These are phyloP conservation scores for Noctua janthina DNA, from an alignment of 2,888 invertebrate genomes.

Conservation along the genomic window DNA sequence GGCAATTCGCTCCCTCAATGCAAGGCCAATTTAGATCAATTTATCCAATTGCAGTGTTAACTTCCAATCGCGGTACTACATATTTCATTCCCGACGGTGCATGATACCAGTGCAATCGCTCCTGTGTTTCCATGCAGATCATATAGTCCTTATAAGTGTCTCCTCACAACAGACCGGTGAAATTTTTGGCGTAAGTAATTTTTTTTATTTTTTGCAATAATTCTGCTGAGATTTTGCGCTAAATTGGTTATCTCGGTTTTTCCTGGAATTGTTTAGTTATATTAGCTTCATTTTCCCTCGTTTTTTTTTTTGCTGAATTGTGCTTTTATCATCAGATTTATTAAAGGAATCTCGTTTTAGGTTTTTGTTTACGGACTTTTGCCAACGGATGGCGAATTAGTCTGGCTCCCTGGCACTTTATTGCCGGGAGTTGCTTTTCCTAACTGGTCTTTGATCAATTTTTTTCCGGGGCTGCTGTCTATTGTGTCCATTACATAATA, in stretches of 20 bases:
- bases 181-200: slow-evolving; percentile 43
- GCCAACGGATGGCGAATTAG: background rate
- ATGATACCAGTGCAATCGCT: slow-evolving; percentile 50
- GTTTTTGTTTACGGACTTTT: background rate
- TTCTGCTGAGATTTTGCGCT: background rate
- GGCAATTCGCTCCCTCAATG: slow-evolving; percentile 63
- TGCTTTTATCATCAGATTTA: no score
- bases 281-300: background rate
- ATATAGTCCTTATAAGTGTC: slow-evolving; percentile 3
- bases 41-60: slow-evolving; percentile 64
- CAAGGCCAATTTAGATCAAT: slow-evolving; percentile 65
- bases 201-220: slow-evolving; percentile 13
- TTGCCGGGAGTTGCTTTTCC: background rate
- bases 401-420: background rate
- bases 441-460: background rate
- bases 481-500: background rate
- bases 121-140: slow-evolving; percentile 37
- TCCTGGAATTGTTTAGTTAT: background rate
- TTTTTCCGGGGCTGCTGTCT: background rate
- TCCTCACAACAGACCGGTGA: slow-evolving; percentile 1
- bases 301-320: background rate
- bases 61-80: slow-evolving; percentile 49
- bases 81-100: slow-evolving; percentile 54
- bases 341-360: background rate
- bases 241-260: background rate